phyloP scores from a whole-genome alignment of 1,140 invertebrate species.

The Neelides sp. region DNA sequence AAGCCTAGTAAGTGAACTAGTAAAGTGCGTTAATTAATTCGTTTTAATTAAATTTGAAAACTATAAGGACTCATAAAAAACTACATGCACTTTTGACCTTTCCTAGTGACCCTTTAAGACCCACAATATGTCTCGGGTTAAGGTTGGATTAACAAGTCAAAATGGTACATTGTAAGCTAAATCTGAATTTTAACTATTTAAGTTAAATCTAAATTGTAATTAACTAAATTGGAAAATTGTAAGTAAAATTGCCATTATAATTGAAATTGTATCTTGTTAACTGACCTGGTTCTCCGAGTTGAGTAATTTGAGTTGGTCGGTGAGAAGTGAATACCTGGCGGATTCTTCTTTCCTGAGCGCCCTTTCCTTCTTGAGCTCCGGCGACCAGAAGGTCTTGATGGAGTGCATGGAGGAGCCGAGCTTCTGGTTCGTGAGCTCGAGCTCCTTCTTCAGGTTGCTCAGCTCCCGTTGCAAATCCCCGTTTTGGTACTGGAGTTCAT shows the following conservation, averaged over 20 bases:
- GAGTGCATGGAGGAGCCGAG: constrained; percentile 97
- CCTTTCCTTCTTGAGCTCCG: constrained; percentile 95
- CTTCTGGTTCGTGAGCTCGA: constrained; percentile 95
- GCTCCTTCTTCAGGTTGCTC: constrained; percentile 87
- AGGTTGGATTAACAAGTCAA: too few relatives aligned
- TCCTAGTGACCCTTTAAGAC: too few relatives aligned
- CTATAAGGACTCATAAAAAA: too few relatives aligned
- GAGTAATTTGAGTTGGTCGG: constrained; percentile 89
- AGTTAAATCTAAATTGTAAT: not conserved
- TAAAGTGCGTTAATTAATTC: too few relatives aligned
- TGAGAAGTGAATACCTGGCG: constrained; percentile 90
- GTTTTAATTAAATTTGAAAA: too few relatives aligned
- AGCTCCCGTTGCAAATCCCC: constrained; percentile 90
- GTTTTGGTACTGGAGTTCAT: constrained; percentile 88
- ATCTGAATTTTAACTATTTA: not conserved
- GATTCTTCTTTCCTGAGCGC: constrained; percentile 93
- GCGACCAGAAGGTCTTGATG: constrained; percentile 99
- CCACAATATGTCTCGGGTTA: too few relatives aligned
- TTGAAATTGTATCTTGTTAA: not conserved
- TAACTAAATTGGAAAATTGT: not conserved
- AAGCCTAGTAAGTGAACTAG: too few relatives aligned
- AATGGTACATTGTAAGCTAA: too few relatives aligned
- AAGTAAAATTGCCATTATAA: not conserved
- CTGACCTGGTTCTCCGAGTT: constrained; percentile 94
- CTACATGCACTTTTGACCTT: too few relatives aligned